A percentile compares a stretch with the other conserved stretches of the same genome.
These are phyloP conservation scores for Aphis craccivora DNA, from an alignment of 1,140 invertebrate species.

Conservation along the genomic window DNA sequence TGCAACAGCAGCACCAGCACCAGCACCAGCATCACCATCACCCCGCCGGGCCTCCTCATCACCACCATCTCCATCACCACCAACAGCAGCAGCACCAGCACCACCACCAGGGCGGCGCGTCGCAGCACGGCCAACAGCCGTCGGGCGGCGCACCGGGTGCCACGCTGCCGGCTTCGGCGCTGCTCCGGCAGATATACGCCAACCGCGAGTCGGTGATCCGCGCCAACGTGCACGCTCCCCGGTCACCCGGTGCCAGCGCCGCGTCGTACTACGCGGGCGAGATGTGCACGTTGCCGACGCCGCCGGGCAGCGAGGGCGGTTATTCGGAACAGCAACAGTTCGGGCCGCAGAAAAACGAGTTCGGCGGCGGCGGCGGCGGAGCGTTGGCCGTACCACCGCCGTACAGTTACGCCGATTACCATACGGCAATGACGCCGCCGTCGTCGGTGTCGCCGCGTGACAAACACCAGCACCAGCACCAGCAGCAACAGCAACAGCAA, in stretches of 20 bases:
- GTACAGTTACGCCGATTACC: conserved; percentile 79
- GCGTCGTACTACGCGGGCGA: conserved; percentile 63
- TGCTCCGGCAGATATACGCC: conserved; percentile 88
- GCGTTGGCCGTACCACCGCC: conserved; percentile 70
- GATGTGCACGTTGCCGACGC: conserved; percentile 79
- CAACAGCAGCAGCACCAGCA: conserved; percentile 77
- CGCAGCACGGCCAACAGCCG: conserved; percentile 77
- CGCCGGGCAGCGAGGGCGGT: conserved; percentile 82
- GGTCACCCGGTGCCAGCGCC: conserved; percentile 66
- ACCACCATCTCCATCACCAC: conserved; percentile 71
- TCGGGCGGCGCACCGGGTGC: conserved; percentile 63
- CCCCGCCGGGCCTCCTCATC: conserved; percentile 65
- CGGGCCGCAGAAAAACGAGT: conserved; percentile 67
- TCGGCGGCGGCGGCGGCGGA: conserved; percentile 68
- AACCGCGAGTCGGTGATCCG: conserved; percentile 94
- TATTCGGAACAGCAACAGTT: conserved; percentile 74
- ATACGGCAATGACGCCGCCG: conserved; percentile 93
- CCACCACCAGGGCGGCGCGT: conserved; percentile 76
- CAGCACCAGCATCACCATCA: conserved; percentile 70
- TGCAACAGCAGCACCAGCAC: conserved; percentile 60
- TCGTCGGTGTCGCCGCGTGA: conserved; percentile 92
- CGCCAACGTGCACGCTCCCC: conserved; percentile 81
- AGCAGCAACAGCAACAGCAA: conserved; percentile 62
- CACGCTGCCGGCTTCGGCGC: conserved; percentile 80
- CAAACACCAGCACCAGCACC: conserved; percentile 70